Base-by-base conservation (phyloP, 2,113 vertebrate genomes). In the Nothoprocta pentlandii region DNA sequence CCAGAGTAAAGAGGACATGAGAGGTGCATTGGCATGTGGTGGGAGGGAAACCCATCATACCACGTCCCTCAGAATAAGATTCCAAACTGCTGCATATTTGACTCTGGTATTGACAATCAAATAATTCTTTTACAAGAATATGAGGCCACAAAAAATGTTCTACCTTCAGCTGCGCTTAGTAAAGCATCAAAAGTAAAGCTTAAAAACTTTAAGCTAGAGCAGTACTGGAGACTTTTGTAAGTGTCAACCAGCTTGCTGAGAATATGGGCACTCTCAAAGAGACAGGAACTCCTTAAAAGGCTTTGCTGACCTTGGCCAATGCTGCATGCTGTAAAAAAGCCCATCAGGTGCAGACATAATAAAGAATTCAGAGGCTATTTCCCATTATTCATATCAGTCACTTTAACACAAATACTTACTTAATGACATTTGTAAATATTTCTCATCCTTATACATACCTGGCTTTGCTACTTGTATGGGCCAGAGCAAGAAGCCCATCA, bases 401-500 rank as follows among this genome's bases (percentile, higher is more conserved):
- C 53, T 44, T 4, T 30, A 42, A 46, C 3, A 0, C 5, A 77
- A 86, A 41, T 9, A 54, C 25, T 47, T 14, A 28, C 5, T 28
- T 8, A 79, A 54, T 41, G 74, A 42, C 47, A 21, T 10, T 66
- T 41, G 12, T 34, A 39, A 79, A 34, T 4, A n/a, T 76, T 30
- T 26, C 9, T 23, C 12, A 12, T 16, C 51, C 15, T 47, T 26
- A n/a, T 67, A 16, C 19, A 3, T 79, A 98, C 97, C 95, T 79
- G 77, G 56, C 66, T 68, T 84, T 84, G 66, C 30, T 49, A 58
- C 64, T 94, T 15, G 79, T 54, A 91, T 96, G 92, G 26, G 91
- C 91, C 30, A 97, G 85, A 14, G 96, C 71, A n/a, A 95, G 96
- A 21, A 95, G 42, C 32, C 91, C 87, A 25, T 42, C 54, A 2